Evolutionary conservation across 1,140 invertebrate genomes (phyloP), one percentile per base, ranked within the genome.

Genomic region (Drosophila ohnishii): DNA sequence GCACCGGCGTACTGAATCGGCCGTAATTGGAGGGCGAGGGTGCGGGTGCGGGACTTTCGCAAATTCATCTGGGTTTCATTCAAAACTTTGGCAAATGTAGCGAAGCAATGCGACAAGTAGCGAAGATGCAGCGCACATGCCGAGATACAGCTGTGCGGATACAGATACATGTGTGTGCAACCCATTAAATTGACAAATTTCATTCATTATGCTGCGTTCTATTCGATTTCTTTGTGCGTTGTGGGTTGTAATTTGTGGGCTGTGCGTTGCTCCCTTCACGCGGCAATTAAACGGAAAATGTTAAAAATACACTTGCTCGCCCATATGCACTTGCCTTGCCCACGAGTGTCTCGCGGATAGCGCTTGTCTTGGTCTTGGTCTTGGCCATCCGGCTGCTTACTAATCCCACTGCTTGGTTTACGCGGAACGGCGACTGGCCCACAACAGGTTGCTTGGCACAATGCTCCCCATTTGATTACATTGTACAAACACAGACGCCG

Each of bases 181-280:
- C 48, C 53, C 79, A 87, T 86, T 87, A 86, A 82, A 74, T 83
- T 87, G 82, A 86, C 82, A 87, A 86, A 86, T 86, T 83, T 86
- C 82, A 86, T 86, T 86, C 82, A 87, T 88, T 87, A 62, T 47
- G 80, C 60, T 40, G 55, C 64, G 37, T 75, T 70, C 62, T 57
- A 44, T 79, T 71, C 77, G 76, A 78, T 83, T 77, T 75, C 34
- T 77, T 77, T 48, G 57, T 65, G 72, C 74, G 48, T 65, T 45
- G 11, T 25, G 22, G 13, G 19, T 19, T 19, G 42, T 40, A 3
- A 40, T 40, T 40, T 40, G 39, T 25, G 42, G 5, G 42, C 16
- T 44, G 42, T 47, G 45, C 45, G 45, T n/a, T 48, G 37, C 65
- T 70, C 42, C 30, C 50, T 35, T 44, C 57, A 53, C 30, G 42